Percentiles rank a stretch among this genome's conserved stretches.
phyloP scores from a whole-genome alignment of 2,888 invertebrate genomes.

The Zygaena filipendulae region DNA sequence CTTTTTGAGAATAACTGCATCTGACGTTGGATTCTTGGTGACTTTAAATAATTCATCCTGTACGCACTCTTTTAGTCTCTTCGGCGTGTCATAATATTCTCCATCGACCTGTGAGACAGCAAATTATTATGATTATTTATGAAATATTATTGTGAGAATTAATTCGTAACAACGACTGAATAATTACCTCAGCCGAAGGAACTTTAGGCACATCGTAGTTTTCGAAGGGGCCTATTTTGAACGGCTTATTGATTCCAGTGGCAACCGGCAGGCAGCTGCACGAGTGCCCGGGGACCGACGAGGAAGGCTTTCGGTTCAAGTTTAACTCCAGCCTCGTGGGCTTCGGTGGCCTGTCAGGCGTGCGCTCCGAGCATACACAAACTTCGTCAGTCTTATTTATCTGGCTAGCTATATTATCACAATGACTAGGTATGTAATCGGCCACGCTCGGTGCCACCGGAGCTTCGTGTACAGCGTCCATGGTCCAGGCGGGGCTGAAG shows the following conservation, averaged over 20 bases:
- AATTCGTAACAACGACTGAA: too few relatives aligned
- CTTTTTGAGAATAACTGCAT: conserved; percentile 70
- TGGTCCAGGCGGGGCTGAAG: conserved; percentile 69
- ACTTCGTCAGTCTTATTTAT: conserved; percentile 28
- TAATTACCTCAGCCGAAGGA: conserved; percentile 58
- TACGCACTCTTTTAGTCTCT: conserved; percentile 76
- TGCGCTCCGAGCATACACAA: conserved; percentile 28
- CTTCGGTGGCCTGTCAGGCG: conserved; percentile 75
- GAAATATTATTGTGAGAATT: too few relatives aligned
- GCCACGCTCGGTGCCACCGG: conserved; percentile 17
- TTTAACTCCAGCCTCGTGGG: conserved; percentile 32
- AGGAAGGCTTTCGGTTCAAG: conserved; percentile 36
- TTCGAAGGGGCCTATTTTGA: conserved; percentile 71
- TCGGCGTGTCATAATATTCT: conserved; percentile 79
- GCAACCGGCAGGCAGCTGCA: conserved; percentile 28
- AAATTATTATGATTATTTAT: too few relatives aligned
- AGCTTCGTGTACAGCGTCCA: conserved; percentile 47
- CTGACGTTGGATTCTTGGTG: conserved; percentile 58
- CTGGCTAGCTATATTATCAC: conserved; percentile 17
- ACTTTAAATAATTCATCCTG: conserved; percentile 57
- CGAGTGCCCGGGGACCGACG: conserved; percentile 26
- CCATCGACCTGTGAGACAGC: conserved; percentile 36
- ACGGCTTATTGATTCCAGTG: conserved; percentile 25
- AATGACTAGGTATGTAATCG: conserved; percentile 2
- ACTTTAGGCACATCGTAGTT: conserved; percentile 83